Evolutionary conservation across 1,140 invertebrate genomes (phyloP).

Genomic region (Saccostrea glomerata): DNA sequence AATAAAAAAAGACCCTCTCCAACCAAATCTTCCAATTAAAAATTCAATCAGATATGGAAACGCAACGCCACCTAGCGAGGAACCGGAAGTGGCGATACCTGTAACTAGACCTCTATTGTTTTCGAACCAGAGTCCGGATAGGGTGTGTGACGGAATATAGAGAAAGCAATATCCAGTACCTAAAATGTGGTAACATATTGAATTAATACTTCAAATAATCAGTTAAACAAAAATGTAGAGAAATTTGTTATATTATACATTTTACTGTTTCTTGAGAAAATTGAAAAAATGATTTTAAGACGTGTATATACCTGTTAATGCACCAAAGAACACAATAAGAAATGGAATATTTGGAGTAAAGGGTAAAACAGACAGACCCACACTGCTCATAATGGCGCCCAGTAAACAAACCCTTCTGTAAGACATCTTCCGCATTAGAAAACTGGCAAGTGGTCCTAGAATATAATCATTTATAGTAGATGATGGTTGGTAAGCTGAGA

Average conservation of each 20-base stretch:
- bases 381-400: conserved; percentile 57
- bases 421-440: conserved; percentile 61
- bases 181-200: conserved; percentile 24
- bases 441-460: conserved; percentile 66
- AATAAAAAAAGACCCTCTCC: conserved; percentile 89
- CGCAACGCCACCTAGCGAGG: conserved; percentile 90
- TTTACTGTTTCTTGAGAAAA: too few relatives aligned
- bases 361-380: conserved; percentile 58
- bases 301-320: conserved; percentile 56
- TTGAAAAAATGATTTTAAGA: too few relatives aligned
- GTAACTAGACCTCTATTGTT: conserved; percentile 92
- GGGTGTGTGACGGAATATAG: conserved; percentile 71
- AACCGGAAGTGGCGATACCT: conserved; percentile 94
- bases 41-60: conserved; percentile 83
- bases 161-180: conserved; percentile 68
- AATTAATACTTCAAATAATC: neutral
- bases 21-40: conserved; percentile 85
- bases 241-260: too few relatives aligned
- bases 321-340: conserved; percentile 62
- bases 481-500: too few relatives aligned
- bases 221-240: neutral
- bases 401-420: conserved; percentile 61
- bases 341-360: conserved; percentile 57
- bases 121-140: conserved; percentile 92
- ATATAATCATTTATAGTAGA: neutral